Percentiles rank a stretch among this genome's conserved stretches.
Conservation (phyloP, 2,888 invertebrate genomes). For the Tyria jacobaeae region DNA sequence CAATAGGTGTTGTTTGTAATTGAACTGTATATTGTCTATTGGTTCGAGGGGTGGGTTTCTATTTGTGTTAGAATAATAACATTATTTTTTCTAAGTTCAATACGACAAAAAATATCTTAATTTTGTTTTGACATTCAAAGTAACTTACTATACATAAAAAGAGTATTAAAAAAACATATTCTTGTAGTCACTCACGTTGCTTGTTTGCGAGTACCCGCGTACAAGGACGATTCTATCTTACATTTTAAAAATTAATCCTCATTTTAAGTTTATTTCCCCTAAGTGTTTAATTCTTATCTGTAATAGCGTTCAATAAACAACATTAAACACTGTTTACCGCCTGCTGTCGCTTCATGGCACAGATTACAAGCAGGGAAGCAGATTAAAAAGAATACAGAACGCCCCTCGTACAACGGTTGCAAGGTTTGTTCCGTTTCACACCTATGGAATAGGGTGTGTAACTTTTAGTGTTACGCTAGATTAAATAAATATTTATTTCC, state of each 20-base stretch:
- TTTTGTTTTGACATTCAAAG: background rate
- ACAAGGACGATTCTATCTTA: background rate
- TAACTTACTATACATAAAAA: background rate
- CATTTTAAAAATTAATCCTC: background rate
- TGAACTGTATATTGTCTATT: background rate
- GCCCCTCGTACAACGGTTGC: slow-evolving; percentile 44
- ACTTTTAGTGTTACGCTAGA: too few relatives aligned
- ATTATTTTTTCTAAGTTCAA: background rate
- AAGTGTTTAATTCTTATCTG: slow-evolving; percentile 55
- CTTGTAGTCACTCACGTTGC: background rate
- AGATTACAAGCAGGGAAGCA: slow-evolving; percentile 61
- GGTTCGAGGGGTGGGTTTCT: background rate
- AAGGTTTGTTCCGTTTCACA: slow-evolving; percentile 27
- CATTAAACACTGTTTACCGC: slow-evolving; percentile 61
- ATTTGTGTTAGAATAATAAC: background rate
- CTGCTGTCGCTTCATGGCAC: slow-evolving; percentile 47
- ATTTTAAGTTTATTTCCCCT: slow-evolving; percentile 21
- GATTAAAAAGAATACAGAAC: slow-evolving; percentile 69
- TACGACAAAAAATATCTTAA: background rate
- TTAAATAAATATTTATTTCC: too few relatives aligned
- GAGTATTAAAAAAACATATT: background rate
- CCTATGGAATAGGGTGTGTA: too few relatives aligned
- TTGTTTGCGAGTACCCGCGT: background rate
- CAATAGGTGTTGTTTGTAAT: background rate
- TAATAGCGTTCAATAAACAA: slow-evolving; percentile 59